Conservation (phyloP, 2,888 invertebrate genomes). For the Thereva unica region DNA sequence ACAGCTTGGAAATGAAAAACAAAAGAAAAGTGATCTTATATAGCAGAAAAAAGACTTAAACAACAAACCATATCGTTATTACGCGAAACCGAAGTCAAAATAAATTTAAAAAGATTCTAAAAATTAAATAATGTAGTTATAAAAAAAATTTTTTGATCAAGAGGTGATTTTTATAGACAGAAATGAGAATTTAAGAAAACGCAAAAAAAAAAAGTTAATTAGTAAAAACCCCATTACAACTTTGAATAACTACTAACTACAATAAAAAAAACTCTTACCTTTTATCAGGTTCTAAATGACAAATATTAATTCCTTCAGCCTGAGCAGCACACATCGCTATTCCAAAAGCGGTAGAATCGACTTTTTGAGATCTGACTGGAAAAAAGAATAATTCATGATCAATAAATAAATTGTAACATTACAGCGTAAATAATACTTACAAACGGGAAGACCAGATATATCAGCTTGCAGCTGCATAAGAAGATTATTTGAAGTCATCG, state of each 20-base stretch:
- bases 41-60: too few relatives aligned
- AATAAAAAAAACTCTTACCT: conserved; percentile 50
- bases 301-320: conserved; percentile 73
- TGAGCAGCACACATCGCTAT: conserved; percentile 90
- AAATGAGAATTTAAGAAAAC: conserved; percentile 1
- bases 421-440: conserved; percentile 60
- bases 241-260: not conserved
- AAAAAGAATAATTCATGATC: conserved; percentile 31
- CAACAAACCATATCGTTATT: too few relatives aligned
- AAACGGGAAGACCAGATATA: conserved; percentile 86
- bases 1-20: too few relatives aligned
- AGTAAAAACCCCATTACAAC: not conserved
- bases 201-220: not conserved
- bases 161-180: not conserved
- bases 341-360: conserved; percentile 91
- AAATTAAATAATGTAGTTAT: too few relatives aligned
- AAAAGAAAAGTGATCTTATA: too few relatives aligned
- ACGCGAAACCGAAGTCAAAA: too few relatives aligned
- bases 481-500: conserved; percentile 85
- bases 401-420: conserved; percentile 4
- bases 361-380: conserved; percentile 76
- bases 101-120: too few relatives aligned
- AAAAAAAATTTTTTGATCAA: too few relatives aligned
- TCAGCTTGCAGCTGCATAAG: conserved; percentile 97
- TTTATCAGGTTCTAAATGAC: conserved; percentile 67